Conservation (phyloP, 2,888 invertebrate species). For the Philonicus albiceps region DNA sequence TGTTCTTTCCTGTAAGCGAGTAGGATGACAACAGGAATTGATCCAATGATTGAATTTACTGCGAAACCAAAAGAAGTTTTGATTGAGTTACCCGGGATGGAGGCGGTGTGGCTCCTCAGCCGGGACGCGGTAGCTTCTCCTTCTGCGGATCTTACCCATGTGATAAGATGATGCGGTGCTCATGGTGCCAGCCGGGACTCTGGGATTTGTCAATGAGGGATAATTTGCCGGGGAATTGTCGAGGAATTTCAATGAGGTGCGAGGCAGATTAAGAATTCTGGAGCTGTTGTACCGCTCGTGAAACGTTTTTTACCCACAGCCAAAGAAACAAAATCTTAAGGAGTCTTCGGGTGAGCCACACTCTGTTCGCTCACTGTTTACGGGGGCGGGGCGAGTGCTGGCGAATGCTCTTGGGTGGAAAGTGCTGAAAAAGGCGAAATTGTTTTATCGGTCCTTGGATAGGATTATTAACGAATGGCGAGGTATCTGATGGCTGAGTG, state of each 20-base stretch:
- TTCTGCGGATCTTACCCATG: background rate
- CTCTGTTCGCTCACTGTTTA: background rate
- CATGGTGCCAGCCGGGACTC: background rate
- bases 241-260: slow-evolving; percentile 38
- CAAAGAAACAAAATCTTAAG: background rate
- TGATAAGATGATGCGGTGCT: slow-evolving; percentile 12
- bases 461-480: background rate
- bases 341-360: background rate
- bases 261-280: slow-evolving; percentile 29
- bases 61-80: slow-evolving; percentile 43
- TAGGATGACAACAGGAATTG: slow-evolving; percentile 43
- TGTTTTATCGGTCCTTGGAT: background rate
- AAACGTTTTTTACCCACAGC: background rate
- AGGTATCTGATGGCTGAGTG: background rate
- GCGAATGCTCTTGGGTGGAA: background rate
- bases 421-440: background rate
- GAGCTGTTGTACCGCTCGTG: slow-evolving; percentile 20
- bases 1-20: slow-evolving; percentile 22
- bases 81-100: slow-evolving; percentile 34
- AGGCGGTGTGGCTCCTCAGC: background rate
- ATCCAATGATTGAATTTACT: slow-evolving; percentile 44
- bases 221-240: slow-evolving; percentile 36
- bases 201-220: slow-evolving; percentile 42
- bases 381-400: background rate
- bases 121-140: background rate